Conservation (phyloP, 2,797 vertebrate genomes). For the Gallinago solitaria region DNA sequence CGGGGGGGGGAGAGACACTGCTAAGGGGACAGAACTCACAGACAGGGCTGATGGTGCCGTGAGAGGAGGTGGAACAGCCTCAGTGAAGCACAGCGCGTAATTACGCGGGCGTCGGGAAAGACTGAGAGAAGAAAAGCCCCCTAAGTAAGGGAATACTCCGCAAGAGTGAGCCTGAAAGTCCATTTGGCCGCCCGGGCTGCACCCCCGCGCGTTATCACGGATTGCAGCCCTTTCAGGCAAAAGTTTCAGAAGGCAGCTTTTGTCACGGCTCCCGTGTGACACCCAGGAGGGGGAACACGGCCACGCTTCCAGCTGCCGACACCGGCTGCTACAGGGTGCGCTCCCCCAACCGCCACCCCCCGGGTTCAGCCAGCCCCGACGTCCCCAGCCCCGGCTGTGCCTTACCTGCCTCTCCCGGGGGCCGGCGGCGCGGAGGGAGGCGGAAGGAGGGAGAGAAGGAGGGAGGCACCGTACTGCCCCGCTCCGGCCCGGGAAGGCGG, state of each 20-base stretch:
- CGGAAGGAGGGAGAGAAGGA: not conserved
- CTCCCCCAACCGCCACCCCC: not conserved
- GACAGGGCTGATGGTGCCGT: not conserved
- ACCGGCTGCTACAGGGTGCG: not conserved
- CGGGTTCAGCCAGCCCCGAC: not conserved
- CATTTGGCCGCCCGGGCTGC: not conserved
- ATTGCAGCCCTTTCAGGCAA: rapidly evolving
- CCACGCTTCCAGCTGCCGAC: rapidly evolving
- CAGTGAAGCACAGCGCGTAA: not conserved
- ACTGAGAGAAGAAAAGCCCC: not conserved
- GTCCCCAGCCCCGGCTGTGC: not conserved
- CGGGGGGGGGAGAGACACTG: too few relatives aligned
- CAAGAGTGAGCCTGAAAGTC: rapidly evolving
- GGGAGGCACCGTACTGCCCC: not conserved
- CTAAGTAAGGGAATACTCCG: not conserved
- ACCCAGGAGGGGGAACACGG: not conserved
- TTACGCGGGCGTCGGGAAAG: rapidly evolving
- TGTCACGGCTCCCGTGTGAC: rapidly evolving
- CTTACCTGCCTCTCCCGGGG: not conserved
- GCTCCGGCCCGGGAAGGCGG: not conserved
- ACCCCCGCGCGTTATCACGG: rapidly evolving
- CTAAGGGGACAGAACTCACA: rapidly evolving
- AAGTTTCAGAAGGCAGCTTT: not conserved
- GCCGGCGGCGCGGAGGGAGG: not conserved
- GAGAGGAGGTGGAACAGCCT: not conserved